Conservation (phyloP, 1,140 invertebrate species). For the Bombyx mandarina region DNA sequence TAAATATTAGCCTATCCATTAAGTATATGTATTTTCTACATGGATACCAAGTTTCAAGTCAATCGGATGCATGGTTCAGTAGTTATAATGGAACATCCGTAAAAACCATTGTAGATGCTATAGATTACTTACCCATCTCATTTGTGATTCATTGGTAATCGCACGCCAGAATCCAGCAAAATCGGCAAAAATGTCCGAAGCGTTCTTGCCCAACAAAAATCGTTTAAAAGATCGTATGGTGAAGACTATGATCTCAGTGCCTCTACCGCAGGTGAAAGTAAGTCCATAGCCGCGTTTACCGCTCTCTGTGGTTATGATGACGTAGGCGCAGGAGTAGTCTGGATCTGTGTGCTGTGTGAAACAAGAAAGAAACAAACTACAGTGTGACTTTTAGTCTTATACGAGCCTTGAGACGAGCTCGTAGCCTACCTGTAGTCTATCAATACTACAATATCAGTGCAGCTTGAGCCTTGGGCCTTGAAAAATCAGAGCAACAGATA, state of each 20-base stretch:
- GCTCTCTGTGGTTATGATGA: slow-evolving; percentile 78
- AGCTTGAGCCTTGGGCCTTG: too few relatives aligned
- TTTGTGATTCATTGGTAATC: slow-evolving; percentile 88
- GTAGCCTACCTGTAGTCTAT: too few relatives aligned
- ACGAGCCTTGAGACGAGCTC: too few relatives aligned
- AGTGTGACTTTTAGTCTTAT: too few relatives aligned
- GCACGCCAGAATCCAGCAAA: slow-evolving; percentile 85
- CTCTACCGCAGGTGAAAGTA: slow-evolving; percentile 86
- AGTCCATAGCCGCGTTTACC: slow-evolving; percentile 82
- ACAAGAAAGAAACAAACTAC: neutral
- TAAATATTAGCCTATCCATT: too few relatives aligned
- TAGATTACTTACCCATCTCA: slow-evolving; percentile 84
- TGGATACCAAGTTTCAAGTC: too few relatives aligned
- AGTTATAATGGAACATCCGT: too few relatives aligned
- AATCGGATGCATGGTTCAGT: too few relatives aligned
- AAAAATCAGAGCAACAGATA: too few relatives aligned
- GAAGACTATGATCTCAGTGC: slow-evolving; percentile 87
- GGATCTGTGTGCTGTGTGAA: slow-evolving; percentile 84
- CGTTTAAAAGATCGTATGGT: slow-evolving; percentile 80
- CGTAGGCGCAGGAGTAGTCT: slow-evolving; percentile 93
- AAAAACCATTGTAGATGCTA: too few relatives aligned
- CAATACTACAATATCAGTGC: too few relatives aligned
- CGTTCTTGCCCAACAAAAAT: slow-evolving; percentile 77
- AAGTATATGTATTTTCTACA: too few relatives aligned
- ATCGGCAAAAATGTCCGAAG: slow-evolving; percentile 80